Evolutionary conservation across 2,113 vertebrate genomes (phyloP).

Genomic region (Hyperoodon ampullatus): DNA sequence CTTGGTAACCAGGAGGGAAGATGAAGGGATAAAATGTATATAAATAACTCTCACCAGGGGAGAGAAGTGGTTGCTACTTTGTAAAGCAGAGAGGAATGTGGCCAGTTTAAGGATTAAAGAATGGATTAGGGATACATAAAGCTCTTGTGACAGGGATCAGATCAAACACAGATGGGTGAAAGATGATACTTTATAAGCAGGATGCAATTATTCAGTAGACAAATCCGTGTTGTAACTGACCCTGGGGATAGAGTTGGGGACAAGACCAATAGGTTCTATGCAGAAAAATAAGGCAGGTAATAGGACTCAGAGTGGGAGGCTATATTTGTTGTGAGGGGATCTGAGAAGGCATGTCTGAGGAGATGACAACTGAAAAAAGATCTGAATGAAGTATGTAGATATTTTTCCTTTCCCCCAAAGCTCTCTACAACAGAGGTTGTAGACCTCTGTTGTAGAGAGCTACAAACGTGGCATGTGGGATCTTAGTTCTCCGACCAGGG

Average conservation of each 20-base stretch:
- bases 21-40: background rate
- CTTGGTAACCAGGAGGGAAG: background rate
- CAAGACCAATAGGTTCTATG: background rate
- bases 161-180: background rate
- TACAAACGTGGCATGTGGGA: background rate
- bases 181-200: slow-evolving; percentile 20
- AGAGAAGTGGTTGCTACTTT: slow-evolving; percentile 9
- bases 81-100: background rate
- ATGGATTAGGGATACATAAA: background rate
- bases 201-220: background rate
- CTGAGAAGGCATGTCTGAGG: background rate
- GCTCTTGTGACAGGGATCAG: slow-evolving; percentile 23
- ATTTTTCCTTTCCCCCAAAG: background rate
- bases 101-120: slow-evolving; percentile 31
- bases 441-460: no score
- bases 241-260: background rate
- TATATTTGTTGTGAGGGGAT: background rate
- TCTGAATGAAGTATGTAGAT: background rate
- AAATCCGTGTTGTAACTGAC: background rate
- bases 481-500: background rate
- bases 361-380: background rate
- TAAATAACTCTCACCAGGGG: background rate
- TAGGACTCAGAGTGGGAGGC: no score
- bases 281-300: background rate
- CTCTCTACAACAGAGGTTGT: background rate